Percentiles rank a stretch among this genome's conserved stretches.
Evolutionary conservation across 2,888 invertebrate genomes (phyloP).

Genomic region (Cenopis cana): DNA sequence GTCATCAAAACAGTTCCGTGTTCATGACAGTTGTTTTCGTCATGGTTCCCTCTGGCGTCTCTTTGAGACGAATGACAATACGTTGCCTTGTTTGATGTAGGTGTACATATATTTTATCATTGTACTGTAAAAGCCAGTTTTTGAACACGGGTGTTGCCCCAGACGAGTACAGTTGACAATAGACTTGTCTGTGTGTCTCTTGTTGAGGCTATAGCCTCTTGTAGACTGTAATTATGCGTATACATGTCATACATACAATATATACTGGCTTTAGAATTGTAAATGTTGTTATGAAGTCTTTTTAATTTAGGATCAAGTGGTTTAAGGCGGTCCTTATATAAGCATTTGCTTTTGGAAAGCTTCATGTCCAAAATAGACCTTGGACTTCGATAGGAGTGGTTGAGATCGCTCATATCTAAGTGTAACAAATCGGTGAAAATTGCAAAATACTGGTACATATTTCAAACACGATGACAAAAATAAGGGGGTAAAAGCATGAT

Average conservation of each 20-base stretch:
- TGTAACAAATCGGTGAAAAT: no score
- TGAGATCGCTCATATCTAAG: no score
- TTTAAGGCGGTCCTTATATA: background rate
- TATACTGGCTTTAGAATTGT: background rate
- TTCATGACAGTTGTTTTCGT: background rate
- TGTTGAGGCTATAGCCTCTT: no score
- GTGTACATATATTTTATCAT: background rate
- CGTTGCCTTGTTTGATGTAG: background rate
- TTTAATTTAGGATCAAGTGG: background rate
- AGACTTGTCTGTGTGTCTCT: background rate
- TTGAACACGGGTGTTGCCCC: background rate
- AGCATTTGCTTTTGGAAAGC: no score
- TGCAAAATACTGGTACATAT: no score
- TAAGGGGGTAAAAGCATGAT: no score
- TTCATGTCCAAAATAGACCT: no score
- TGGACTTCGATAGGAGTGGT: no score
- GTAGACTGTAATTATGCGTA: background rate
- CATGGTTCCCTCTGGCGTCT: background rate
- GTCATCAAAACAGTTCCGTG: background rate
- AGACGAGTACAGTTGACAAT: conserved; percentile 3
- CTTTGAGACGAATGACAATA: background rate
- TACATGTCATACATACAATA: no score
- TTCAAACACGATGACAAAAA: no score
- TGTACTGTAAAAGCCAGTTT: conserved; percentile 2
- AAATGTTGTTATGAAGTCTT: background rate